A percentile compares a stretch with the other conserved stretches of the same genome.
Conservation (phyloP, 2,888 invertebrate species). For the Pardosa pseudoannulata region DNA sequence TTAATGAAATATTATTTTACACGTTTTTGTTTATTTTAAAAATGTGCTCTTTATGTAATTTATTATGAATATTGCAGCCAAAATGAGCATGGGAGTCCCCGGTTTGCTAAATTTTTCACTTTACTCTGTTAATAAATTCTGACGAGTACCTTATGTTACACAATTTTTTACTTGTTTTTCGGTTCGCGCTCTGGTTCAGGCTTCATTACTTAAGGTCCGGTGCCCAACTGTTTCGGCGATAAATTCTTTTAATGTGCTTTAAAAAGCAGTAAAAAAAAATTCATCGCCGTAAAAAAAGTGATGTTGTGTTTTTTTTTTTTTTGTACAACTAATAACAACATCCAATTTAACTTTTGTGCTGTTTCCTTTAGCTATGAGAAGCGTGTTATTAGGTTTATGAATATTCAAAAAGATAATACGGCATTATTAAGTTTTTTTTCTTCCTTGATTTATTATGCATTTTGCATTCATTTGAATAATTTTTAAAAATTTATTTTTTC, state of each 20-base stretch:
- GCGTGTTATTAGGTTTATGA: neutral
- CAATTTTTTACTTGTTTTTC: neutral
- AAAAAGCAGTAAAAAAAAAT: neutral
- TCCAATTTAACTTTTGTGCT: neutral
- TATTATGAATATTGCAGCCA: slow-evolving; percentile 1
- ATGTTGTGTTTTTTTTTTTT: too few species aligned
- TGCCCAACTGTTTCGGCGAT: neutral
- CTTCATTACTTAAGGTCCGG: neutral
- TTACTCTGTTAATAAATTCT: neutral
- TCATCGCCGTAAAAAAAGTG: too few species aligned
- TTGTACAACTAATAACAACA: neutral
- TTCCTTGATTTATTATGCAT: neutral
- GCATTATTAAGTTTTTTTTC: neutral
- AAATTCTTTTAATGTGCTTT: neutral
- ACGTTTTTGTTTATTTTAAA: neutral
- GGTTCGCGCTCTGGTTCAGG: neutral
- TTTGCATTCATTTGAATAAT: neutral
- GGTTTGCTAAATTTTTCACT: neutral
- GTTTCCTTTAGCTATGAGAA: neutral
- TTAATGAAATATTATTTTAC: slow-evolving; percentile 5
- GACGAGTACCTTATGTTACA: neutral
- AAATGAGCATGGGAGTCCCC: neutral
- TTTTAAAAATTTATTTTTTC: neutral
- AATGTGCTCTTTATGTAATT: neutral
- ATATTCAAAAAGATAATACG: neutral